Percentiles rank a stretch among this genome's conserved stretches.
Conservation (phyloP, 2,797 vertebrate genomes). For the Philypnodon macrostomus region DNA sequence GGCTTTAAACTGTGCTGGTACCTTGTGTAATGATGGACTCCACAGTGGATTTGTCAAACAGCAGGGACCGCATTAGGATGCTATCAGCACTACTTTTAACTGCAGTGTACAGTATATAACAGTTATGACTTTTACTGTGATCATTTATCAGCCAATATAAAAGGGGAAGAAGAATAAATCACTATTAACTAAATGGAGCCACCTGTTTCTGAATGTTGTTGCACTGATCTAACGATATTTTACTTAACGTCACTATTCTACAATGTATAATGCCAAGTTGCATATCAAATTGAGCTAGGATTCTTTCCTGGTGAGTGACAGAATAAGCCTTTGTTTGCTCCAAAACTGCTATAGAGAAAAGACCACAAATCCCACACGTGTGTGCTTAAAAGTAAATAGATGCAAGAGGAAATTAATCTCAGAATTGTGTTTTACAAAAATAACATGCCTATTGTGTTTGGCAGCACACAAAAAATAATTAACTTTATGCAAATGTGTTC, state of each 20-base stretch:
- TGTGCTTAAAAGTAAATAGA: too few species aligned
- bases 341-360: constrained; percentile 1
- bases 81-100: constrained; percentile 19
- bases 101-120: neutral
- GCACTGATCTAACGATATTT: too few species aligned
- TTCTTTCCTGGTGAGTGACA: constrained; percentile 3
- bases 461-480: too few species aligned
- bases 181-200: too few species aligned
- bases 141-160: too few species aligned
- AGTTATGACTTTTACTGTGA: too few species aligned
- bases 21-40: constrained; percentile 43
- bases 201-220: too few species aligned
- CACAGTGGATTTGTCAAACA: constrained; percentile 25
- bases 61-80: neutral
- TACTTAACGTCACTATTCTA: too few species aligned
- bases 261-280: neutral
- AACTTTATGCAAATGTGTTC: constrained; percentile 9
- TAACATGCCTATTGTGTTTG: too few species aligned
- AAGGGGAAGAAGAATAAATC: too few species aligned
- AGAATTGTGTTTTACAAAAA: too few species aligned
- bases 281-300: neutral
- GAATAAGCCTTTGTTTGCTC: constrained; percentile 9
- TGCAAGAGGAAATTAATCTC: too few species aligned
- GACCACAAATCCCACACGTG: constrained; percentile 26
- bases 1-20: constrained; percentile 41